Conservation (phyloP, 2,888 invertebrate species). For the Chrysolina oricalcia region DNA sequence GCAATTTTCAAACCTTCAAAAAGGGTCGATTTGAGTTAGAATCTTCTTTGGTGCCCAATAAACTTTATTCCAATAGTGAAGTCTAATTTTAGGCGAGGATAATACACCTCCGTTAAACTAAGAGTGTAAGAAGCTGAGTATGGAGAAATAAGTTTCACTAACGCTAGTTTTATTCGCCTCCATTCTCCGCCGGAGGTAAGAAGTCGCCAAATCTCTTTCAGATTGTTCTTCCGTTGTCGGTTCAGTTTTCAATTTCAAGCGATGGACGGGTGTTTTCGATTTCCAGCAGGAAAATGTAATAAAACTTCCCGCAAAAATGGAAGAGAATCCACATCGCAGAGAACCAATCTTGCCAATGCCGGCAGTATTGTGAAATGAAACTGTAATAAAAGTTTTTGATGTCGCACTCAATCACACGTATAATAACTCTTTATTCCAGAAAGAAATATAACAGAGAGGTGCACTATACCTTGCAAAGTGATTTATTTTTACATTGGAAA, state of each 20-base stretch:
- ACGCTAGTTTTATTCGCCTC: not conserved
- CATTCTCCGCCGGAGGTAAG: not conserved
- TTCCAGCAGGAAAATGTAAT: slow-evolving; percentile 23
- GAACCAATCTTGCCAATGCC: slow-evolving; percentile 4
- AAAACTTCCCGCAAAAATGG: slow-evolving; percentile 13
- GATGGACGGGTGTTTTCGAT: slow-evolving; percentile 10
- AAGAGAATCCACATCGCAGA: not conserved
- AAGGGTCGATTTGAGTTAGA: too few species aligned
- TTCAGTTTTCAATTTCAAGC: slow-evolving; percentile 8
- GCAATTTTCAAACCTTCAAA: too few species aligned
- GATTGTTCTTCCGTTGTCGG: slow-evolving; percentile 8
- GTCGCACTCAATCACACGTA: slow-evolving; percentile 12
- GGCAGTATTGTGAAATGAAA: slow-evolving; percentile 6
- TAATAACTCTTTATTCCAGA: not conserved
- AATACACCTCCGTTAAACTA: too few species aligned
- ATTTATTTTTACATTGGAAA: not conserved
- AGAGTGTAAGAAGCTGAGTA: not conserved
- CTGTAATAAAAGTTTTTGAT: slow-evolving; percentile 18
- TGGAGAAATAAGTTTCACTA: not conserved
- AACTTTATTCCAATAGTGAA: too few species aligned
- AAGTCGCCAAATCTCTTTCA: slow-evolving; percentile 6
- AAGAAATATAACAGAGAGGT: not conserved
- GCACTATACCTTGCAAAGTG: not conserved
- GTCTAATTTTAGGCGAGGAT: too few species aligned
- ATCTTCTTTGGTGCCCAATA: too few species aligned